Conservation (phyloP, 2,888 invertebrate genomes). For the Drosophila lutescens region DNA sequence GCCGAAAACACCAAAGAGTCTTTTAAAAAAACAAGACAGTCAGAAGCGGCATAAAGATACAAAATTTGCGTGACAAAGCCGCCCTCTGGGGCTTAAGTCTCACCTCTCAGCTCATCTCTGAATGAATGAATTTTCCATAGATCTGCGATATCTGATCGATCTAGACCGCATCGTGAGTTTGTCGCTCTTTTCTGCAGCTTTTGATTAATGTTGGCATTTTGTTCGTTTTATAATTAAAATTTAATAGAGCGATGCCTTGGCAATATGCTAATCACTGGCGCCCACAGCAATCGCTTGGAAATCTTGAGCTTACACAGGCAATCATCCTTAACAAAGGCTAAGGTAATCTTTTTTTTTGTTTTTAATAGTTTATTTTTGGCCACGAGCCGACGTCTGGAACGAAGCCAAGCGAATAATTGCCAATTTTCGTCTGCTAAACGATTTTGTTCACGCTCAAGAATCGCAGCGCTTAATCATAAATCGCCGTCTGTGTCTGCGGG, state of each 20-base stretch:
- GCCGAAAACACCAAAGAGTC: conserved; percentile 1
- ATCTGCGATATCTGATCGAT: conserved; percentile 11
- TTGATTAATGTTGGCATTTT: conserved; percentile 53
- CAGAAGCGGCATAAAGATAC: conserved; percentile 31
- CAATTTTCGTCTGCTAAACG: conserved; percentile 61
- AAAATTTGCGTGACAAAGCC: conserved; percentile 69
- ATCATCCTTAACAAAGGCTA: conserved; percentile 51
- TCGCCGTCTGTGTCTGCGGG: conserved; percentile 10
- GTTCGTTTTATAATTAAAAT: conserved; percentile 65
- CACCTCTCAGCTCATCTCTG: not conserved
- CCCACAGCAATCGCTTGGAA: conserved; percentile 37
- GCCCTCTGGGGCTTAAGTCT: conserved; percentile 40
- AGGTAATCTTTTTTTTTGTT: conserved; percentile 18
- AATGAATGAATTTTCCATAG: conserved; percentile 33
- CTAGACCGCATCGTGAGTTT: conserved; percentile 35
- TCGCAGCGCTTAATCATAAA: conserved; percentile 55
- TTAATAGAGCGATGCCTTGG: conserved; percentile 67
- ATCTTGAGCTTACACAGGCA: conserved; percentile 51
- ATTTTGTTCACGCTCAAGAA: conserved; percentile 68
- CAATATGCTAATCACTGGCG: conserved; percentile 60
- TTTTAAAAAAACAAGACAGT: not conserved
- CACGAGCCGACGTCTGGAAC: conserved; percentile 47
- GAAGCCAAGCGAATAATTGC: conserved; percentile 59
- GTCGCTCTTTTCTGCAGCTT: conserved; percentile 34
- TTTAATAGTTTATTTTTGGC: conserved; percentile 2